Base-by-base conservation (phyloP, 1,140 invertebrate genomes). In the Hyles vespertilio region DNA sequence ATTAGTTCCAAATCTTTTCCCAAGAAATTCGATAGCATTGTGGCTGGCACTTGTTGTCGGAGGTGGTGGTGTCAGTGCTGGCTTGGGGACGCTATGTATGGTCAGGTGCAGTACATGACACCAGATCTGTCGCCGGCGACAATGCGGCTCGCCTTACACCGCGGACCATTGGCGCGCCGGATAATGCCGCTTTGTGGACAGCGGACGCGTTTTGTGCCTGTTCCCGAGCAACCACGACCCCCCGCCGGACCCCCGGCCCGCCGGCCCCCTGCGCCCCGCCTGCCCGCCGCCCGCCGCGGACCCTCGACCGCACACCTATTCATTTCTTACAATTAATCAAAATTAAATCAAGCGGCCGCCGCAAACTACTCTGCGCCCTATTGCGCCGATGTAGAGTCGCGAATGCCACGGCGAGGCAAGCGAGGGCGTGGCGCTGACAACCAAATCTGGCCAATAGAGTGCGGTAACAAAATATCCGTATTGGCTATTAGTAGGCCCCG, bases 361-460 rank as follows among this genome's bases (percentile, higher is more conserved):
- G 12, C 58, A 50, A 52, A 33, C 34, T 36, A 79, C 43, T 70
- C 61, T 76, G 32, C 55, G 10, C 43, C 11, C 32, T 71, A 54
- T 68, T 56, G 77, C 72, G 6, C 52, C 5, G 9, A 5, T 54
- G n/a, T 72, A 77, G 49, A 65, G 75, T 81, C 57, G 12, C n/a
- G 61, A 67, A 77, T 76, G 48, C 34, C 8, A 9, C 62, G 66
- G 53, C 64, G 45, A 11, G 10, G 12, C 55, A 22, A 22, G 66
- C 67, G 74, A 65, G 75, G 89, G 89, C 89, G 89, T 84, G 74
- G 71, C 79, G 72, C 49, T 58, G 69, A 74, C 66, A 74, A 81
- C 85, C 77, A 85, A 89, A 90, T 90, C 87, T 87, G 87, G 89
- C 89, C 89, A 90, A 90, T 90, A 89, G 77, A 89, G 80, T 83